Evolutionary conservation across 2,888 invertebrate genomes (phyloP).

Genomic region (Acronicta psi): DNA sequence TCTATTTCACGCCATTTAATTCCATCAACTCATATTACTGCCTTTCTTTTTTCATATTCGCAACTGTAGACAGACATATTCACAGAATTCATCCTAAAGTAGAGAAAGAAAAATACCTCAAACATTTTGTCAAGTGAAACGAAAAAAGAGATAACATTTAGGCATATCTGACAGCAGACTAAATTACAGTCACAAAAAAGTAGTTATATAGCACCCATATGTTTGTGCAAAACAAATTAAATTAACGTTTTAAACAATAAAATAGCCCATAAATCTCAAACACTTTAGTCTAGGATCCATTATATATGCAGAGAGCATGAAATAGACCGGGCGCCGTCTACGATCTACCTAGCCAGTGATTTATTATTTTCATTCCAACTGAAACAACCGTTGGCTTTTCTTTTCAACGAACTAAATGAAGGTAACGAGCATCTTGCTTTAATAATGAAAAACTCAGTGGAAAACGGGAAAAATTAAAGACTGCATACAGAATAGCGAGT

Average conservation of each 20-base stretch:
- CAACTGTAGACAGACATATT: conserved; percentile 33
- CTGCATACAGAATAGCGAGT: conserved; percentile 70
- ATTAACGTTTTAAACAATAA: conserved; percentile 48
- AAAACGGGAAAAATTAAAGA: conserved; percentile 61
- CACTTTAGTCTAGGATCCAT: conserved; percentile 62
- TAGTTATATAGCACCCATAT: conserved; percentile 12
- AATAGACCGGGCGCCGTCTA: conserved; percentile 74
- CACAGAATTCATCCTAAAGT: conserved; percentile 18
- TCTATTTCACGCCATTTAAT: conserved; percentile 37
- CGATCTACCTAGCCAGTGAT: conserved; percentile 75
- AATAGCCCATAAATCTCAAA: conserved; percentile 60
- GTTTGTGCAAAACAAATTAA: conserved; percentile 34
- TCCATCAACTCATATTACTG: conserved; percentile 51
- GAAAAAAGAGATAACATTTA: conserved; percentile 15
- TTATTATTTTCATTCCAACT: conserved; percentile 82
- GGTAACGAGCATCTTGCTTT: conserved; percentile 80
- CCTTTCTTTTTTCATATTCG: conserved; percentile 47
- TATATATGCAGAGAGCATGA: conserved; percentile 70
- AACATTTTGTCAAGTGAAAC: conserved; percentile 16
- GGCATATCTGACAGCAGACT: conserved; percentile 8
- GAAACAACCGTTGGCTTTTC: conserved; percentile 71
- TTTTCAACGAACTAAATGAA: conserved; percentile 74
- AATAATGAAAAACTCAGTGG: conserved; percentile 71
- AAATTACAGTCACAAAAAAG: conserved; percentile 9
- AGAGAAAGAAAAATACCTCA: conserved; percentile 15